A percentile compares a stretch with the other conserved stretches of the same genome.
Conservation (phyloP, 2,113 vertebrate genomes). For the Dendrocopos noguchii region DNA sequence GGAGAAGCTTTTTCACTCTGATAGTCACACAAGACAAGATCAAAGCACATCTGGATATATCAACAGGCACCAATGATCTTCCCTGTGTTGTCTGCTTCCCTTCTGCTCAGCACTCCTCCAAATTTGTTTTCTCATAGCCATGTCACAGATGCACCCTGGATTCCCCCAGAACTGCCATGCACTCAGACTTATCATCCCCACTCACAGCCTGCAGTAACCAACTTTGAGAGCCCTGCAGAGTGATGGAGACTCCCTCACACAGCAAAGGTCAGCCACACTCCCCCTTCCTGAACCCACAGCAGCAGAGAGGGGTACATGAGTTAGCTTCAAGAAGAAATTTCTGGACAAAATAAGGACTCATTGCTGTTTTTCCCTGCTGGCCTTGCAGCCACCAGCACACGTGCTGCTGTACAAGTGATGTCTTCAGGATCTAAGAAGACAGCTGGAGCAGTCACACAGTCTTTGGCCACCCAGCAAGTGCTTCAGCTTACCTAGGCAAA, state of each 20-base stretch:
- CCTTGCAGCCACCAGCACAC: neutral
- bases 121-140: neutral
- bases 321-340: neutral
- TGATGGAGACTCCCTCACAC: neutral
- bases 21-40: neutral
- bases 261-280: neutral
- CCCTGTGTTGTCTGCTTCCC: neutral
- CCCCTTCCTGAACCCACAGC: neutral
- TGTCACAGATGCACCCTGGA: fast-evolving
- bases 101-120: neutral
- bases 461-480: neutral
- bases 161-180: neutral
- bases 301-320: neutral
- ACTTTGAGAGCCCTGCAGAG: fast-evolving
- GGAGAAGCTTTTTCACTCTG: neutral
- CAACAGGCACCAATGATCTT: neutral
- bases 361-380: neutral
- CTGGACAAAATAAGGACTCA: fast-evolving
- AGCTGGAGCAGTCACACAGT: neutral
- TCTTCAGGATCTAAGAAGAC: neutral
- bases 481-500: conserved; percentile 33
- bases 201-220: neutral
- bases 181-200: neutral
- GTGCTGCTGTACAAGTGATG: neutral
- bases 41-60: neutral